These are phyloP conservation scores for Ophonus ardosiacus DNA, from an alignment of 2,888 invertebrate genomes.

Conservation along the genomic window DNA sequence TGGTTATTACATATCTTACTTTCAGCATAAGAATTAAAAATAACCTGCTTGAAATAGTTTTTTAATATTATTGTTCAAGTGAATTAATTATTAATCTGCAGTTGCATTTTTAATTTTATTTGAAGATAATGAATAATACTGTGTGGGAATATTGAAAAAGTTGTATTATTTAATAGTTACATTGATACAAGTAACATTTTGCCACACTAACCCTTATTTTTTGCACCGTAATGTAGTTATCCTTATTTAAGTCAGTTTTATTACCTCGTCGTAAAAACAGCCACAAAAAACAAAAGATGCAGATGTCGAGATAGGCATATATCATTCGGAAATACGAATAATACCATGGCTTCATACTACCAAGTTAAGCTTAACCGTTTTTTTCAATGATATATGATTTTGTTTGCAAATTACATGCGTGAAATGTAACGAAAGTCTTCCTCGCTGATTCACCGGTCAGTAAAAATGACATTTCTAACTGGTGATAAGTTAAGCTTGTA, in stretches of 20 bases:
- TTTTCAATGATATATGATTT: conserved; percentile 26
- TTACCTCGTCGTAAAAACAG: conserved; percentile 39
- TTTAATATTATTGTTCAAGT: not conserved
- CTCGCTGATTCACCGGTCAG: not conserved
- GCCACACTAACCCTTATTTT: not conserved
- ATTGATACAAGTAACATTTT: conserved; percentile 10
- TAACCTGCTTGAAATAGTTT: not conserved
- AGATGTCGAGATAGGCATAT: conserved; percentile 41
- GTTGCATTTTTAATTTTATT: not conserved
- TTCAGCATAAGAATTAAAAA: not conserved
- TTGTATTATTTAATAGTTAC: not conserved
- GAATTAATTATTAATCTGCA: not conserved
- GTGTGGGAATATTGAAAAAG: not conserved
- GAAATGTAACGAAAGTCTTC: not conserved
- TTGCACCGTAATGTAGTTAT: conserved; percentile 17
- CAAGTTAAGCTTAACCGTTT: conserved; percentile 24
- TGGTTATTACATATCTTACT: not conserved
- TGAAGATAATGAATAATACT: not conserved
- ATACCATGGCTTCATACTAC: conserved; percentile 8
- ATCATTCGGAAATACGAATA: conserved; percentile 42
- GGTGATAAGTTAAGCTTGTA: conserved; percentile 17
- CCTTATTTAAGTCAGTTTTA: conserved; percentile 39
- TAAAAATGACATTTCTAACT: conserved; percentile 20
- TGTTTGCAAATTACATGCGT: conserved; percentile 37
- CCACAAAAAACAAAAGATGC: conserved; percentile 39